Evolutionary conservation across 1,140 invertebrate genomes (phyloP), one percentile per base, ranked within the genome.

Genomic region (Sipha flava): DNA sequence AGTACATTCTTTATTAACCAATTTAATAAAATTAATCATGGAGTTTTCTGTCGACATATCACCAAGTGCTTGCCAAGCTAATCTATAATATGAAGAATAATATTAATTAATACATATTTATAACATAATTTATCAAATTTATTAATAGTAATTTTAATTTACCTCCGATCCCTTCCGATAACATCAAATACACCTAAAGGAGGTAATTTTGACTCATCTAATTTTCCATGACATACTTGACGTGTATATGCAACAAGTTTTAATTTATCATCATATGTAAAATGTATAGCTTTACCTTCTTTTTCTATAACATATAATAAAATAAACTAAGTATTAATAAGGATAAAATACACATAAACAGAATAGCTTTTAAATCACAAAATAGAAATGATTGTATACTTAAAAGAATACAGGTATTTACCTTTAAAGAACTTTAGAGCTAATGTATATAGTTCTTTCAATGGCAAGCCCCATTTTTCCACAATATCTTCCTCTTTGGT

Each of bases 121-220:
- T 26, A 23, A 40, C 9, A 43, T 43, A 43, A 66, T 26, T 16
- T 43, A 70, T 18, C n/a, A 16, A 4, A n/a, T 52, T 14, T 12
- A 45, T 12, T 0, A 5, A n/a, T 12, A 57, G 26, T 49, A 26
- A 21, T 16, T 34, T 70, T 57, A 21, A 80, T 81, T 84, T 84
- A 91, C 90, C 95, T 90, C 80, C 96, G 88, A 85, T 98, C 96
- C 85, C 91, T 92, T 1, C 97, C 97, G 83, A 98, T 96, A 7
- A 98, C 94, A 88, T 98, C 96, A 26, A 98, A 87, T 1, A 97
- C 94, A 47, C 97, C 97, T 45, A 98, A 86, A 45, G 95, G 94
- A 47, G 94, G 91, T 12, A 91, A 90, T 81, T 91, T 92, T 80
- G 92, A 88, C 49, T 89, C 85, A 82, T 90, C 88, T 83, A 92